Conservation (phyloP, 2,113 vertebrate species). For the Lates calcarifer region DNA sequence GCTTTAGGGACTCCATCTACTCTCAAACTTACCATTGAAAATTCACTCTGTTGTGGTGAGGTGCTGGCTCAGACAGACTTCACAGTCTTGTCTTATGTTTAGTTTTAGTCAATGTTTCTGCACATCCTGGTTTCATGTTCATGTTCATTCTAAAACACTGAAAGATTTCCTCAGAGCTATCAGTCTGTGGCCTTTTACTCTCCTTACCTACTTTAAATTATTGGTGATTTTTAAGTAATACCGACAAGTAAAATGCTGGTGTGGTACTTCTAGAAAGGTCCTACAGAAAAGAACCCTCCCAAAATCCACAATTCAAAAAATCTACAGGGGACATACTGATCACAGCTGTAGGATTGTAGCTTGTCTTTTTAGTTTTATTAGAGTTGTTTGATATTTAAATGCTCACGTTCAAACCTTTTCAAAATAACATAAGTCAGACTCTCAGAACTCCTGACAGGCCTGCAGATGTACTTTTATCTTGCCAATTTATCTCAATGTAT, state of each 20-base stretch:
- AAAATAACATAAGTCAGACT: background rate
- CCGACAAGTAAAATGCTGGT: no score
- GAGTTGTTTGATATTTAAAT: background rate
- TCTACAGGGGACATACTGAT: background rate
- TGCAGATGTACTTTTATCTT: background rate
- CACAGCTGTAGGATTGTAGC: background rate
- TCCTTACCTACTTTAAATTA: no score
- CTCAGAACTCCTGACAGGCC: background rate
- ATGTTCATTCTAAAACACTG: background rate
- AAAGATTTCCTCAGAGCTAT: background rate
- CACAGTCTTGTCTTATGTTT: no score
- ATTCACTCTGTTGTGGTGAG: no score
- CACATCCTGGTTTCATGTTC: background rate
- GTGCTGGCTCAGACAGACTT: no score
- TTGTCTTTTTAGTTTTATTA: background rate
- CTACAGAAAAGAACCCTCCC: no score
- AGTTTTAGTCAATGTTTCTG: background rate
- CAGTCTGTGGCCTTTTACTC: background rate
- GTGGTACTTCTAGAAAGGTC: no score
- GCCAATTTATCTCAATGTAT: conserved; percentile 13
- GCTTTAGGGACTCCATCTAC: no score
- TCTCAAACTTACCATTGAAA: no score
- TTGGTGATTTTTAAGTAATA: no score
- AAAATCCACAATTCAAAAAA: background rate
- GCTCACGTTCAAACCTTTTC: background rate